Evolutionary conservation across 1,140 invertebrate species (phyloP), one percentile per base, ranked within the genome.

Genomic region (Drosophila orosa): DNA sequence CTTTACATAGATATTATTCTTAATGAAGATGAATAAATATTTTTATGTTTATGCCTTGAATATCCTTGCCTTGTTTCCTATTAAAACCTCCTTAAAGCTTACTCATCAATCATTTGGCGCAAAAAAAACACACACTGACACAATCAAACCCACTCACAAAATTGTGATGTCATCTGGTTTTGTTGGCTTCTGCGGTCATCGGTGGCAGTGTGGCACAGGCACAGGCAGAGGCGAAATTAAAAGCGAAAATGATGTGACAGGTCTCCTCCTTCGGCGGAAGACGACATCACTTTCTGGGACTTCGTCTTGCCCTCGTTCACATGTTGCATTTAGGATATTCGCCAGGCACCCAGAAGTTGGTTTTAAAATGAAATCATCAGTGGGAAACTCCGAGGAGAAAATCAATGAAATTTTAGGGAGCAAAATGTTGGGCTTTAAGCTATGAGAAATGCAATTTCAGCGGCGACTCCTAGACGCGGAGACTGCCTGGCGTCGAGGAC

Each of bases 101-200:
- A 68, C 35, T 76, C 73, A 68, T 68, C 48, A 75, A 76, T 67
- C 60, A 44, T 40, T 57, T 52, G 13, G 8, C 35, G 29, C 42
- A 47, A 19, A 42, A 31, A 31, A 25, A 44, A 58, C 27, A 75
- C 24, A 78, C 27, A 56, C 19, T 29, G 25, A 56, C 57, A 59
- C 58, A 62, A 73, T 69, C 33, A 59, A 77, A 62, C 58, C 77
- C 63, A 85, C 81, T 73, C 62, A 56, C 58, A 66, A 74, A 61
- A 48, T 37, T 85, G 83, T 86, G 83, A 86, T 86, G 83, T 87
- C 83, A 87, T 87, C 65, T 62, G 71, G 66, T 67, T 78, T 63
- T n/a, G 56, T 58, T 54, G 50, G 27, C 79, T 73, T 67, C 55
- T 69, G 57, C 57, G 42, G 65, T 57, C 74, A 77, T 56, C 63